phyloP scores from a whole-genome alignment of 2,113 vertebrate genomes.

The Marmota monax region DNA sequence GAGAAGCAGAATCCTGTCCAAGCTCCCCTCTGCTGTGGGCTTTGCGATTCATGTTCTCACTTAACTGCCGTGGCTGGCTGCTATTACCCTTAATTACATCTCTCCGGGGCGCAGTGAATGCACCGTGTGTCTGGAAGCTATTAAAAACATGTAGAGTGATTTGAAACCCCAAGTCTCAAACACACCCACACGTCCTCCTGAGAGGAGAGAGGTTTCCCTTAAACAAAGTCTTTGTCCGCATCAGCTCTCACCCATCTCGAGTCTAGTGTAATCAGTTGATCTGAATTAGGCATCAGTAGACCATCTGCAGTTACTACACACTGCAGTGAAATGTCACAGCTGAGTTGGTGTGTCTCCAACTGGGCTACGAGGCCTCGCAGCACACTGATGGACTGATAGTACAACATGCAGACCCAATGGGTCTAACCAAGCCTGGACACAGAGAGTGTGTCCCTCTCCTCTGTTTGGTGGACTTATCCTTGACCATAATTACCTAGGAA shows the following conservation, averaged over 20 bases:
- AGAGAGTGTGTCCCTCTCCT: not conserved
- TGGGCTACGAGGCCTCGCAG: fast-evolving
- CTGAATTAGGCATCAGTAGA: not conserved
- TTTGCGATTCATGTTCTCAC: not conserved
- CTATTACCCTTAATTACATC: conserved; percentile 12
- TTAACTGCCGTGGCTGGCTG: conserved; percentile 7
- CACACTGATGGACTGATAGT: not conserved
- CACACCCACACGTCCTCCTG: not conserved
- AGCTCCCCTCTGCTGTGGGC: not conserved
- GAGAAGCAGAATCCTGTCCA: not conserved
- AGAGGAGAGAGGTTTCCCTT: conserved; percentile 27
- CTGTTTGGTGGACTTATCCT: not conserved
- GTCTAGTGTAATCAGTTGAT: not conserved
- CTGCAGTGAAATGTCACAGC: not conserved
- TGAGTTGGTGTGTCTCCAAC: not conserved
- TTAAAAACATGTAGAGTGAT: conserved; percentile 26
- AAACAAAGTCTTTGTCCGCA: conserved; percentile 40
- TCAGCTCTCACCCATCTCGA: not conserved
- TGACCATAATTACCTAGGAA: not conserved
- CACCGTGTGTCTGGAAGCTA: conserved; percentile 59
- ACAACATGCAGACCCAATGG: fast-evolving
- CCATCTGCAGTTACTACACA: not conserved
- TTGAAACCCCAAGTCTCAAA: conserved; percentile 49
- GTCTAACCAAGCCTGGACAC: not conserved
- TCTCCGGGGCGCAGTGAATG: conserved; percentile 36